Conservation (phyloP, 1,140 invertebrate genomes). For the Drosophila kanapiae region DNA sequence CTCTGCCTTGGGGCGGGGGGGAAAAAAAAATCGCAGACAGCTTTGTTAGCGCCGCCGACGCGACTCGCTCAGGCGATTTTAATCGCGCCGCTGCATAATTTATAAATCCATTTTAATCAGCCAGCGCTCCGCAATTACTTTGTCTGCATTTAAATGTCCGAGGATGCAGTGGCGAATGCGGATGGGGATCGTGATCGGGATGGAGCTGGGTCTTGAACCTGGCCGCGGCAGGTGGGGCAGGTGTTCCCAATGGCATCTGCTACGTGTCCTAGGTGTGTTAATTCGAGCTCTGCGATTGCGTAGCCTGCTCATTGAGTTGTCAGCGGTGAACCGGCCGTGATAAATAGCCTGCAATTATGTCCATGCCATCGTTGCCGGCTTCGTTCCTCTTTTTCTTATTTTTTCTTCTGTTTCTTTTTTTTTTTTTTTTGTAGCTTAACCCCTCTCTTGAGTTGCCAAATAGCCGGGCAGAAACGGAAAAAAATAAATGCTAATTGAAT, state of each 20-base stretch:
- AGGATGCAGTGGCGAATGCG: conserved; percentile 22
- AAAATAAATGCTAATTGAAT: conserved; percentile 73
- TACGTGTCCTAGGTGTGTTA: conserved; percentile 82
- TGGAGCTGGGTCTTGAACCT: conserved; percentile 54
- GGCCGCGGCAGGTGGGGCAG: conserved; percentile 69
- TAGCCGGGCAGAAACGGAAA: conserved; percentile 36
- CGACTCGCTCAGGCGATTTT: conserved; percentile 70
- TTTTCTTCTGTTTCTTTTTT: not conserved
- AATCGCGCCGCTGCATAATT: conserved; percentile 83
- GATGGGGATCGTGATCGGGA: conserved; percentile 13
- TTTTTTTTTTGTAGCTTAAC: not conserved
- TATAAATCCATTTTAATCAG: conserved; percentile 84
- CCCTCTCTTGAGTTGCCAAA: conserved; percentile 32
- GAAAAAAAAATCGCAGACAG: conserved; percentile 22
- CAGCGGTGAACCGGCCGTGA: conserved; percentile 68
- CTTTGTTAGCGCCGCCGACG: conserved; percentile 74
- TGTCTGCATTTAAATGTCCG: conserved; percentile 84
- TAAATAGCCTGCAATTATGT: conserved; percentile 82
- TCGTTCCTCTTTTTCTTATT: conserved; percentile 17
- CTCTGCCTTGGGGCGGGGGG: not conserved
- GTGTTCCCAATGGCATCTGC: conserved; percentile 64
- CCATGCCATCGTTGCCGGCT: conserved; percentile 58
- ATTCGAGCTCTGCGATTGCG: conserved; percentile 65
- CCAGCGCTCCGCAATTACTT: conserved; percentile 76
- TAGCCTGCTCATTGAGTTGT: conserved; percentile 81